Base-by-base conservation (phyloP, 2,888 invertebrate genomes). In the Melipona bicolor region DNA sequence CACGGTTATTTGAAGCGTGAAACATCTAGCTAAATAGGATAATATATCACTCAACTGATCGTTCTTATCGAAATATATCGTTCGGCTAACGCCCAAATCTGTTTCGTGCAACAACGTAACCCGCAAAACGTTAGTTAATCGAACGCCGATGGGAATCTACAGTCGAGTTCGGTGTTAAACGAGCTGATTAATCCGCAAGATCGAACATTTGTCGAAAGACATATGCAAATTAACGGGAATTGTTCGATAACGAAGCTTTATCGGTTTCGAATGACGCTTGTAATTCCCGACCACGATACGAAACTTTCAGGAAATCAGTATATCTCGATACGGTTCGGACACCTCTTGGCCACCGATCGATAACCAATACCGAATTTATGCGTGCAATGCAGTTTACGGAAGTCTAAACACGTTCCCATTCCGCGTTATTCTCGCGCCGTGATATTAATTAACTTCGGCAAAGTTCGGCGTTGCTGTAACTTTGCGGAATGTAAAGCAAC, bases 381-480 rank as follows among this genome's bases (percentile, higher is more conserved):
- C 9, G 13, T 32, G 13, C 13, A 32, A 19, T 24, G 24, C 17
- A 24, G 24, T 75, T 75, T 43, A 56, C 27, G 21, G 56, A 67
- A 75, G 15, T 49, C 24, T 32, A 67, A 72, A 65, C 72, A n/a
- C n/a, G 54, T 77, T 70, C 21, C 17, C 11, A 62, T n/a, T 27
- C 49, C n/a, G 15, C 27, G 50, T 72, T 27, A 43, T 49, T 71
- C 56, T 11, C 17, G 56, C 13, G 27, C 17, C 24, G 49, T n/a
- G 21, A 11, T 36, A 24, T n/a, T 77, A 76, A 79, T 79, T 76
- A 79, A 76, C 76, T 69, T 54, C 21, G 32, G 27, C 4, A 62
- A 15, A 13, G 24, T 69, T 43, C 32, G n/a, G 43, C 17, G 50
- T 69, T 76, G 56, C 43, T 78, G 56, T 27, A 52, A 27, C 65